A percentile compares a stretch with the other conserved stretches of the same genome.
These are phyloP conservation scores for Dasypogon diadema DNA, from an alignment of 2,888 invertebrate species.

Conservation along the genomic window DNA sequence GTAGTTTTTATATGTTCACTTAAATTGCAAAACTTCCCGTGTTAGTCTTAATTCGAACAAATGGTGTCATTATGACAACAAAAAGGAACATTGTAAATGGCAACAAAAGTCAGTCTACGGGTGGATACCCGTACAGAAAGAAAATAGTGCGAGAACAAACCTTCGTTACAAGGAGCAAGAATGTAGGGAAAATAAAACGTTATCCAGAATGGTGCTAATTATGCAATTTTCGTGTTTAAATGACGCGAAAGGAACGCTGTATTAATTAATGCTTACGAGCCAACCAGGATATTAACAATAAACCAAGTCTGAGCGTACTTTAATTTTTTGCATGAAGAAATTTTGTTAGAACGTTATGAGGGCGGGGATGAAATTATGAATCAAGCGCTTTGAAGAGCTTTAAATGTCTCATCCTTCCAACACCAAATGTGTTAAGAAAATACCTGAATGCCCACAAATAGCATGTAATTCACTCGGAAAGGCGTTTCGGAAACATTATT, in stretches of 20 bases:
- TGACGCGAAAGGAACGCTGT: conserved; percentile 48
- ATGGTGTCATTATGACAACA: too few relatives aligned
- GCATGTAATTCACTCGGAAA: too few relatives aligned
- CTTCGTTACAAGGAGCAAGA: conserved; percentile 24
- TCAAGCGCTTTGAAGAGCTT: too few relatives aligned
- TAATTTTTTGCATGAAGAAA: conserved; percentile 16
- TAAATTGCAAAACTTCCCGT: too few relatives aligned
- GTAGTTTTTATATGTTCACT: too few relatives aligned
- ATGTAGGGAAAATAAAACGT: conserved; percentile 41
- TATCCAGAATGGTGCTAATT: conserved; percentile 51
- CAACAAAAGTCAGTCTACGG: conserved; percentile 34
- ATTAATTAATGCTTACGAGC: conserved; percentile 51
- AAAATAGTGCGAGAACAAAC: background rate
- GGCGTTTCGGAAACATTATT: too few relatives aligned
- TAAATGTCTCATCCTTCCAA: too few relatives aligned
- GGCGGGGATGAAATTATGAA: too few relatives aligned
- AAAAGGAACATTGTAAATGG: conserved; percentile 43
- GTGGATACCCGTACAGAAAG: background rate
- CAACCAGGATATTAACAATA: conserved; percentile 27
- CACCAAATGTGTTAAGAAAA: too few relatives aligned
- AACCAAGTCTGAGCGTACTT: background rate
- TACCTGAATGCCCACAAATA: too few relatives aligned
- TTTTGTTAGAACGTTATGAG: too few relatives aligned
- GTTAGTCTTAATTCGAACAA: too few relatives aligned
- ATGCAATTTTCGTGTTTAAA: conserved; percentile 53